Evolutionary conservation across 1,140 invertebrate species (phyloP).

Genomic region (Zelostemma sp.): DNA sequence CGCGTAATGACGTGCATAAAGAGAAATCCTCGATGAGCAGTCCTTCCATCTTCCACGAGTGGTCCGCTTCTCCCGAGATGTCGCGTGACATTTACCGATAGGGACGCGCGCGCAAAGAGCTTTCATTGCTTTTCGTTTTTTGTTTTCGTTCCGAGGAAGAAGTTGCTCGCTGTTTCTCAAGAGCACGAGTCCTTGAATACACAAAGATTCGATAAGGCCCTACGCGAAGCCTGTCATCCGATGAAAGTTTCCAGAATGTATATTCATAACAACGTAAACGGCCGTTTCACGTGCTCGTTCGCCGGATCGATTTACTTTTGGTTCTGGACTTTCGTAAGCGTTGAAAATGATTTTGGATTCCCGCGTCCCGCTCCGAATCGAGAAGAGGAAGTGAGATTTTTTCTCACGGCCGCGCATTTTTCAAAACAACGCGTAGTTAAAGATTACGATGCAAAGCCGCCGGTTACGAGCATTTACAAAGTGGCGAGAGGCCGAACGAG

Average conservation of each 20-base stretch:
- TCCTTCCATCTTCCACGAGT: background rate
- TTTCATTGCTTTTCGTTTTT: slow-evolving; percentile 26
- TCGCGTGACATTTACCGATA: slow-evolving; percentile 40
- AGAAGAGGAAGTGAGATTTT: slow-evolving; percentile 1
- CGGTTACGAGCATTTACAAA: slow-evolving; percentile 6
- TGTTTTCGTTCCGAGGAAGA: slow-evolving; percentile 30
- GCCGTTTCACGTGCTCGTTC: slow-evolving; percentile 30
- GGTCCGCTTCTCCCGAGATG: background rate
- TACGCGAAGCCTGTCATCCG: slow-evolving; percentile 40
- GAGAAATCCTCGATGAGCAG: slow-evolving; percentile 22
- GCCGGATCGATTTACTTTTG: slow-evolving; percentile 21
- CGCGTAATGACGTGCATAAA: slow-evolving; percentile 6
- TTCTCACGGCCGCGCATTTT: slow-evolving; percentile 17
- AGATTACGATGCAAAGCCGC: background rate
- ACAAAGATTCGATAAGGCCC: slow-evolving; percentile 33
- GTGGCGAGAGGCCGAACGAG: slow-evolving; percentile 3
- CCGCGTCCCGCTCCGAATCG: no score
- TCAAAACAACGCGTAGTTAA: background rate
- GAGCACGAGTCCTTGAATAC: slow-evolving; percentile 12
- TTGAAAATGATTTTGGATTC: no score
- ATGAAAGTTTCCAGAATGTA: slow-evolving; percentile 38
- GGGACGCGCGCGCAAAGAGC: slow-evolving; percentile 20
- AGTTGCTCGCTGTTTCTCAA: slow-evolving; percentile 14
- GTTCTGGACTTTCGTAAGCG: background rate
- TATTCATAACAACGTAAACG: slow-evolving; percentile 36